Evolutionary conservation across 2,888 invertebrate species (phyloP), one percentile per base, ranked within the genome.

Genomic region (Fabriciana adippe): DNA sequence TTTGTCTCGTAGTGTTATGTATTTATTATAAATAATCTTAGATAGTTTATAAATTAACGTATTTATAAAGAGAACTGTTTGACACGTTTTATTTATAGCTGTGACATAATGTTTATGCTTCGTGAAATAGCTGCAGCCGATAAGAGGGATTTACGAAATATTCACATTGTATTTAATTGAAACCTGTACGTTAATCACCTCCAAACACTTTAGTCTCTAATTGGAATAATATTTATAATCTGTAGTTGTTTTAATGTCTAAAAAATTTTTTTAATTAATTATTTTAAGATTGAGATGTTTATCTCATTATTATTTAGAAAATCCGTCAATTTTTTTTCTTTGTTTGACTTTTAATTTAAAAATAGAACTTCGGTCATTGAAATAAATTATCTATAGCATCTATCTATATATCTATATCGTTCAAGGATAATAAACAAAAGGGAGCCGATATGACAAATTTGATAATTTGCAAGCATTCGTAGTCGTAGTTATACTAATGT

Each of bases 21-120:
- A 35, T 51, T n/a, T 53, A 41, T 35, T 31, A 41, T 15, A 41
- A 6, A 16, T 47, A 6, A n/a, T 59, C 26, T 15, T n/a, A 16
- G 16, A 45, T 16, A 60, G 18, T 8, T 35, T 48, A 41, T 45
- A 59, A 57, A 57, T 57, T 53, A 31, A 35, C 51, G 41, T 51
- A 18, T 63, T 64, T 51, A 54, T 51, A 48, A 41, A 41, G 11
- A 55, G 18, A 13, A 55, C 18, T 48, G 62, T 57, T 56, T 62
- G 60, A 61, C 66, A 68, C 70, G 66, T 71, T 53, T 14, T 69
- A 71, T 71, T 69, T 67, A 71, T 69, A 69, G 63, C 13, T 63
- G 63, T 67, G 69, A 69, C 69, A 69, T 67, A 71, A 71, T 66
- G n/a, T 60, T 15, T 64, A 41, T 41, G 11, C 16, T 51, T 61